These are phyloP conservation scores for Amphipyra tragopoginis DNA, from an alignment of 2,888 invertebrate species.

Conservation along the genomic window DNA sequence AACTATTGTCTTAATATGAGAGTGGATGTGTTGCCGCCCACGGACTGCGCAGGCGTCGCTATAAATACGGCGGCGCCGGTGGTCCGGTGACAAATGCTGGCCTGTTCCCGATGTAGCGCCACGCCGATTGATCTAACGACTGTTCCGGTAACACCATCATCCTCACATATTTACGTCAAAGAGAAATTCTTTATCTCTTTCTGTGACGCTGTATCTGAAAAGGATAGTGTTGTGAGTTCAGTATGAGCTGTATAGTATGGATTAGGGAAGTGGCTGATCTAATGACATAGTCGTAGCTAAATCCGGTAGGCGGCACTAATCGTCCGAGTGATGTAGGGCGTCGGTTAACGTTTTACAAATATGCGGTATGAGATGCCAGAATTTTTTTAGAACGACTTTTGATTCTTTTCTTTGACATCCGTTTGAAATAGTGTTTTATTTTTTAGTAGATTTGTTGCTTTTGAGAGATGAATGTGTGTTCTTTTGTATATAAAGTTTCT, in stretches of 20 bases:
- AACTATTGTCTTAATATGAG: conserved; percentile 68
- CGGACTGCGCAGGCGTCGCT: conserved; percentile 82
- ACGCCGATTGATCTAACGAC: conserved; percentile 86
- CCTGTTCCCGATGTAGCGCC: conserved; percentile 81
- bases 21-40: conserved; percentile 79
- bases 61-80: conserved; percentile 88
- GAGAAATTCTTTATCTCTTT: conserved; percentile 62
- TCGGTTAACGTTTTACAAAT: conserved; percentile 69
- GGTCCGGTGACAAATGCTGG: conserved; percentile 89
- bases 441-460: conserved; percentile 48
- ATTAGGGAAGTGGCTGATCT: conserved; percentile 79
- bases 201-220: conserved; percentile 29
- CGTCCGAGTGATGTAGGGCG: conserved; percentile 71
- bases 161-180: conserved; percentile 57
- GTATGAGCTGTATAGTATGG: conserved; percentile 57
- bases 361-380: conserved; percentile 66
- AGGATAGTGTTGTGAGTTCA: conserved; percentile 44
- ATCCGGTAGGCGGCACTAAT: conserved; percentile 83
- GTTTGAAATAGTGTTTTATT: conserved; percentile 61
- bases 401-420: conserved; percentile 66
- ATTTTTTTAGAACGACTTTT: conserved; percentile 57
- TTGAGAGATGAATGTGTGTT: conserved; percentile 28
- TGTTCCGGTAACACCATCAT: conserved; percentile 72
- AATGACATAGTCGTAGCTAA: conserved; percentile 80
- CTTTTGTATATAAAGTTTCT: conserved; percentile 18